Percentiles rank a stretch among this genome's conserved stretches.
Conservation (phyloP, 2,113 vertebrate species). For the Coracopsis vasa region DNA sequence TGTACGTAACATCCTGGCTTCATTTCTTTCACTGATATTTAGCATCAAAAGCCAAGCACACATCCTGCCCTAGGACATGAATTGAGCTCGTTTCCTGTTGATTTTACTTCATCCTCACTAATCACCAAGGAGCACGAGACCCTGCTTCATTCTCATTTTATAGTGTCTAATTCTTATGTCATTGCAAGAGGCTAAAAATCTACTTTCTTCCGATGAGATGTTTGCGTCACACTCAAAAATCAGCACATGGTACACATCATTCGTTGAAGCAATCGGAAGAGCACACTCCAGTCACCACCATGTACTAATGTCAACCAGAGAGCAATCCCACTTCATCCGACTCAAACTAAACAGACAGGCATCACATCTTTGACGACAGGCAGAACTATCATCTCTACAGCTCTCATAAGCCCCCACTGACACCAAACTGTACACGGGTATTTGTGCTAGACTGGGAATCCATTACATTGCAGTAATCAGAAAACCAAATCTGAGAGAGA, state of each 20-base stretch:
- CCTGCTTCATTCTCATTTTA: not conserved
- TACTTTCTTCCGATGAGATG: not conserved
- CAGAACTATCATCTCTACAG: not conserved
- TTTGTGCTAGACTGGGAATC: not conserved
- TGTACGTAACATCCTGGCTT: not conserved
- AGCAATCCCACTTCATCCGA: conserved; percentile 71
- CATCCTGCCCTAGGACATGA: not conserved
- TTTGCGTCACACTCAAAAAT: conserved; percentile 50
- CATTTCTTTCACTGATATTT: not conserved
- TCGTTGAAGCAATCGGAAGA: conserved; percentile 55
- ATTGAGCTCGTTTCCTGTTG: not conserved
- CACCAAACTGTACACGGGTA: not conserved
- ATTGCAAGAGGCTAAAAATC: conserved; percentile 1
- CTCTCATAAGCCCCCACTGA: not conserved
- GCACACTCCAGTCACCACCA: conserved; percentile 57
- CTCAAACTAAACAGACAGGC: conserved; percentile 64
- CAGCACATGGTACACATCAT: not conserved
- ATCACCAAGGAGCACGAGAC: not conserved
- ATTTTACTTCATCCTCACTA: not conserved
- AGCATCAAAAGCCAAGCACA: not conserved
- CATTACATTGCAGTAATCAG: not conserved
- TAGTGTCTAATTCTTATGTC: not conserved
- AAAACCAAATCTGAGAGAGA: not conserved
- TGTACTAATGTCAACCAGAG: conserved; percentile 71
- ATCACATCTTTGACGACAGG: conserved; percentile 36